Evolutionary conservation across 2,113 vertebrate species (phyloP), one percentile per base, ranked within the genome.

Genomic region (Prunella himalayana): DNA sequence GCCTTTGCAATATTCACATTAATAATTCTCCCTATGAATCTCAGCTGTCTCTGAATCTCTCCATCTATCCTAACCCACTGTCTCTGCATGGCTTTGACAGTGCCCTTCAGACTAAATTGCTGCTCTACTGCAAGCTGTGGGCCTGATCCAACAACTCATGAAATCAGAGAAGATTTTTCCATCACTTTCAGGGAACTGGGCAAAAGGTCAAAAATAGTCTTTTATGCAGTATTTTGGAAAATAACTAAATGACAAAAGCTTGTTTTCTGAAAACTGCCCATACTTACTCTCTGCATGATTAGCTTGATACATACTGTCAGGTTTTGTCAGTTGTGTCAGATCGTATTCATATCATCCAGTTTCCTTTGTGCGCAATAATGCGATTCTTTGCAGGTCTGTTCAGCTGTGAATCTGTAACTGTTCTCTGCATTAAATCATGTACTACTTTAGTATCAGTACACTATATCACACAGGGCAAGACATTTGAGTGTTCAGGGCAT

Each of bases 251-350:
- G 0, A 61, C 50, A 82, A 79, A 89, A 82, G 4, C 11, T 65
- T 57, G 11, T 77, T 92, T 88, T 79, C 61, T 84, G 41, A 86
- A 87, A 95, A 61, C 81, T 79, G 50, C 45, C 78, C 33, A 10
- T 47, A 51, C 45, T 94, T 90, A 11, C 33, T 91, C 25, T 93
- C 59, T 85, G 85, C 82, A 51, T 93, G 89, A 86, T 92, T 90
- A 94, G 22, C 30, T 92, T 95, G 94, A 97, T 91, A 54, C 50
- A 39, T 64, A 54, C 78, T 95, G 94, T 85, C 96, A 95, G 91
- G 53, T 92, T 97, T 90, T 92, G 60, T 95, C 60, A 31, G 80
- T 82, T 90, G 81, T 97, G 91, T 97, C 93, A 95, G 82, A 70
- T 92, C 42, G 1, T 50, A 87, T 94, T 96, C 86, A 64, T 72